These are phyloP conservation scores for Cremastinae sp. DNA, from an alignment of 2,888 invertebrate genomes.

Conservation along the genomic window DNA sequence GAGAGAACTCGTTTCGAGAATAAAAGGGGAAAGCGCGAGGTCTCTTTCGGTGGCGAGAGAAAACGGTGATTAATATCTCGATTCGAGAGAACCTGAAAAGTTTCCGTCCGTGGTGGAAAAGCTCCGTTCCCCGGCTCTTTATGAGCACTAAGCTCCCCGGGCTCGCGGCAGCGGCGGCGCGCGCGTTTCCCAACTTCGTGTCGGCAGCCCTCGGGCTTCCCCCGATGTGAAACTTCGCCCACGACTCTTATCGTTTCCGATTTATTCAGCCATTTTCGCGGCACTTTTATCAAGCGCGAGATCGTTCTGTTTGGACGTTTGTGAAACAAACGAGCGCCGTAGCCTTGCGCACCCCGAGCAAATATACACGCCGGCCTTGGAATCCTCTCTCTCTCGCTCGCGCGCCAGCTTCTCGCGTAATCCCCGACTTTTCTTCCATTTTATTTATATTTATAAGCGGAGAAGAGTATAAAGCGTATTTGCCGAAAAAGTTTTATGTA, in stretches of 20 bases:
- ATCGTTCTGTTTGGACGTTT: too few species aligned
- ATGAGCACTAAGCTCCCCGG: slow-evolving; percentile 22
- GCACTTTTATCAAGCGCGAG: not conserved
- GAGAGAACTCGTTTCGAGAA: slow-evolving; percentile 27
- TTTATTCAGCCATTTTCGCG: slow-evolving; percentile 36
- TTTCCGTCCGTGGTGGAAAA: slow-evolving; percentile 12
- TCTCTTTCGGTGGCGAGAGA: slow-evolving; percentile 42
- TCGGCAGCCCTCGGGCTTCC: not conserved
- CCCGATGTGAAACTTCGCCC: slow-evolving; percentile 40
- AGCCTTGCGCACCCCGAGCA: too few species aligned
- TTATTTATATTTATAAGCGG: too few species aligned
- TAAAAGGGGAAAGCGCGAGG: slow-evolving; percentile 46
- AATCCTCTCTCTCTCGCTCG: too few species aligned
- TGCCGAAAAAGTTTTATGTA: not conserved
- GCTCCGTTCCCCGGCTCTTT: slow-evolving; percentile 19
- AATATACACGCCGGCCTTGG: too few species aligned
- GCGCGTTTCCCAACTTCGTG: slow-evolving; percentile 31
- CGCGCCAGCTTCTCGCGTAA: too few species aligned
- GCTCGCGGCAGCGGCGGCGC: too few species aligned
- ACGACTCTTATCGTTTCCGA: slow-evolving; percentile 40
- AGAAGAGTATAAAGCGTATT: not conserved
- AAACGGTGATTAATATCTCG: slow-evolving; percentile 55
- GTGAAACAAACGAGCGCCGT: too few species aligned
- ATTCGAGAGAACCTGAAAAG: slow-evolving; percentile 39
- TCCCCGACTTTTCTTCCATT: too few species aligned